Base-by-base conservation (phyloP, 1,140 invertebrate species). In the Aphaenogaster rudis region DNA sequence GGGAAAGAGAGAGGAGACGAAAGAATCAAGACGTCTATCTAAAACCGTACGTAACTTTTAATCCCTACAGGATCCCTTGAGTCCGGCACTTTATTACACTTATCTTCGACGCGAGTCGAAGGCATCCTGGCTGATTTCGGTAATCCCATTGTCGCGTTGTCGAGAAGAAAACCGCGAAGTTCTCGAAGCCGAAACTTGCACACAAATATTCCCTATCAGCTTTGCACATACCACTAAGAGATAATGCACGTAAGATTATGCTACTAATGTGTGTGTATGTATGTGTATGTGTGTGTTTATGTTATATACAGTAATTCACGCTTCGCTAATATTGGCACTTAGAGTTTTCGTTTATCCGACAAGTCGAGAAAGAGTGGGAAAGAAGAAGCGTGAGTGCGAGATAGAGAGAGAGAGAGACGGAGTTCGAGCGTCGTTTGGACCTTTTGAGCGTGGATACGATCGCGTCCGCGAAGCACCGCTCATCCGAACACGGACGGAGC, bases 261-360 rank as follows among this genome's bases (percentile, higher is more conserved):
- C 76, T 90, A 88, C 71, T 79, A 87, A 84, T 87, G 69, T 50
- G 63, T 88, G 57, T 86, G 39, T 86, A 59, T 86, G 39, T 86
- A 59, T 79, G 63, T 77, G 52, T 87, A 21, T 90, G 57, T 89
- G 45, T 86, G 50, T 64, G 21, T 48, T 17, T 87, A 33, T 72
- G 48, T 45, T 84, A 84, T 63, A 8, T 76, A 76, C 42, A 50
- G 59, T 84, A 81, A 92, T 88, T 92, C 87, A 90, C 72, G 64
- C 61, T 89, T 93, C 54, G 86, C 90, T 93, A 93, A 82, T 89
- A 93, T 93, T 93, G 93, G 93, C 93, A 93, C 93, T 93, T 93
- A 89, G 59, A 91, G 21, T 89, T 80, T 87, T 77, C 28, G 54
- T 82, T 82, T 48, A 79, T 80, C 15, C 57, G 64, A 69, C 21